Percentiles rank a stretch among this genome's conserved stretches.
phyloP scores from a whole-genome alignment of 2,888 invertebrate genomes.

The Leptinotarsa haldemani region DNA sequence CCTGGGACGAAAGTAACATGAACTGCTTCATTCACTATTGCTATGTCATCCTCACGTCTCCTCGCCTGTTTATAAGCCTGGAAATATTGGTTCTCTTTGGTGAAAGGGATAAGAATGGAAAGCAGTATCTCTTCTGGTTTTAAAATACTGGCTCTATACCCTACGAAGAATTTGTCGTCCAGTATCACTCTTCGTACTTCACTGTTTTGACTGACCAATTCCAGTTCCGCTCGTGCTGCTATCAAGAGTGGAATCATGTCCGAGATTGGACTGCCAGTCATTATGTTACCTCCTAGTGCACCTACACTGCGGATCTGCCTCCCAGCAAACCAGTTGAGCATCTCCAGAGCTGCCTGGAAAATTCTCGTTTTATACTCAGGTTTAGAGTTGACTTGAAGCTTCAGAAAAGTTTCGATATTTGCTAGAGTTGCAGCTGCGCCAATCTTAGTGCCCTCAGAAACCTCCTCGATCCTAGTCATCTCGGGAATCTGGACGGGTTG shows the following conservation, averaged over 20 bases:
- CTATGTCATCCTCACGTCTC: slow-evolving; percentile 93
- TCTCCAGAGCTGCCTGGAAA: slow-evolving; percentile 78
- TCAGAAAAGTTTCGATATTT: slow-evolving; percentile 77
- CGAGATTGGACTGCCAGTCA: slow-evolving; percentile 88
- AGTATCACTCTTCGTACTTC: slow-evolving; percentile 74
- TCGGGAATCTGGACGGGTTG: slow-evolving; percentile 78
- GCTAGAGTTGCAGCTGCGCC: slow-evolving; percentile 85
- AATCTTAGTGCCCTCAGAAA: slow-evolving; percentile 72
- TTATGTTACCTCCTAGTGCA: slow-evolving; percentile 91
- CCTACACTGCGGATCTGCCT: slow-evolving; percentile 95
- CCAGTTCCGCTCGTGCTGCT: slow-evolving; percentile 77
- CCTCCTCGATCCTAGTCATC: slow-evolving; percentile 71
- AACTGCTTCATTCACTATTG: slow-evolving; percentile 91
- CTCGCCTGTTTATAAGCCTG: slow-evolving; percentile 92
- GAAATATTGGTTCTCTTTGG: slow-evolving; percentile 77
- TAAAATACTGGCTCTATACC: slow-evolving; percentile 84
- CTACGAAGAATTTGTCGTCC: slow-evolving; percentile 84
- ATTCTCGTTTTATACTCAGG: slow-evolving; percentile 72
- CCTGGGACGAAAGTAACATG: slow-evolving; percentile 74
- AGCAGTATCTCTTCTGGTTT: slow-evolving; percentile 82
- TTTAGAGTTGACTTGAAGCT: slow-evolving; percentile 68
- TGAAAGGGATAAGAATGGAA: slow-evolving; percentile 83
- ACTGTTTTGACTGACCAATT: slow-evolving; percentile 70
- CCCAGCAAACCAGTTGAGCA: slow-evolving; percentile 95
- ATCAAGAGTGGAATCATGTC: slow-evolving; percentile 94